Percentiles rank a stretch among this genome's conserved stretches.
Evolutionary conservation across 2,113 vertebrate species (phyloP).

Genomic region (Castor canadensis): DNA sequence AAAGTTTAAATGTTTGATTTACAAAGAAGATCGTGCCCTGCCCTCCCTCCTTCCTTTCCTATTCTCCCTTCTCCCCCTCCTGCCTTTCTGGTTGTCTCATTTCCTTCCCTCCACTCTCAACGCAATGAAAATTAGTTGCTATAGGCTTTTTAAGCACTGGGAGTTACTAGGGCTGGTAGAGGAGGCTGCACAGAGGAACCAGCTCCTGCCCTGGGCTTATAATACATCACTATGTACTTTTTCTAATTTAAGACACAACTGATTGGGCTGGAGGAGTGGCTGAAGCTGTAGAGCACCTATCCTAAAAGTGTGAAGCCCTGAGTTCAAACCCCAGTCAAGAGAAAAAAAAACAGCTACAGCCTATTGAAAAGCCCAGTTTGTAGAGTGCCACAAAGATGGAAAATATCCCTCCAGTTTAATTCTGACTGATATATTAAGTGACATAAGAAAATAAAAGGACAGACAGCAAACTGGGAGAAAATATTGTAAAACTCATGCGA

Average conservation of each 20-base stretch:
- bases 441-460: not conserved
- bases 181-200: not conserved
- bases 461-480: not conserved
- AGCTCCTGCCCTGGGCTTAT: not conserved
- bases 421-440: not conserved
- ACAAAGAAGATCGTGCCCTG: not conserved
- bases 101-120: not conserved
- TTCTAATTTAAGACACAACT: not conserved
- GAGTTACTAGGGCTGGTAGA: not conserved
- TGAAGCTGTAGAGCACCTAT: too few species aligned
- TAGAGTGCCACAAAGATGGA: not conserved
- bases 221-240: not conserved
- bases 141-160: not conserved
- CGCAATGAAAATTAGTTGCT: not conserved
- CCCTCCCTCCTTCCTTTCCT: not conserved
- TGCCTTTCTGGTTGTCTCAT: too few species aligned
- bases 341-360: too few species aligned
- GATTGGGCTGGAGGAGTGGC: too few species aligned
- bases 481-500: not conserved
- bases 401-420: not conserved
- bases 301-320: too few species aligned
- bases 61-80: too few species aligned
- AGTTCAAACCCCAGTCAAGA: too few species aligned
- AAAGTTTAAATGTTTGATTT: not conserved
- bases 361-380: rapidly evolving